These are phyloP conservation scores for Cetonia aurata DNA, from an alignment of 2,888 invertebrate genomes.

Conservation along the genomic window DNA sequence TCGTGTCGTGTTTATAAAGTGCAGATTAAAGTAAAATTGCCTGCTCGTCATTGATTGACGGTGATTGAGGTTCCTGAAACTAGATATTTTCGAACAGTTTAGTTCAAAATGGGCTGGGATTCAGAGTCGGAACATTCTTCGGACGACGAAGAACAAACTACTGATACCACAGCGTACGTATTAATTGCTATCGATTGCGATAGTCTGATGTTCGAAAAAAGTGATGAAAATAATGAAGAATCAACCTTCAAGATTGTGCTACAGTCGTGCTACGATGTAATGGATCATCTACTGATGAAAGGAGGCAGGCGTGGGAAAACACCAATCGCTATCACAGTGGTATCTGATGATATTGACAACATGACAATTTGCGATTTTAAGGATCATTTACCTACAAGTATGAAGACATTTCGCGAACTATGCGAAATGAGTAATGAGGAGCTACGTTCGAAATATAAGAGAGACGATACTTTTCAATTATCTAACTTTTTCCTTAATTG, in stretches of 20 bases:
- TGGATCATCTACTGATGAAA: slow-evolving; percentile 56
- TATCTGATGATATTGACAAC: slow-evolving; percentile 54
- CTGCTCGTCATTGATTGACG: too few species aligned
- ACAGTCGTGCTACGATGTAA: slow-evolving; percentile 55
- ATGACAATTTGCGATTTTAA: slow-evolving; percentile 52
- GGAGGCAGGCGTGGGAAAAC: slow-evolving; percentile 53
- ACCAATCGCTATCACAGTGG: slow-evolving; percentile 56
- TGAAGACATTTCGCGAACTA: slow-evolving; percentile 40
- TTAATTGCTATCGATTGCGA: slow-evolving; percentile 59
- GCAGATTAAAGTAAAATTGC: too few species aligned
- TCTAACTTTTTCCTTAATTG: slow-evolving; percentile 56
- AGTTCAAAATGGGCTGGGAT: slow-evolving; percentile 38
- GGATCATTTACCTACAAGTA: slow-evolving; percentile 47
- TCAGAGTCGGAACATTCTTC: slow-evolving; percentile 36
- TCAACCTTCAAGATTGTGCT: slow-evolving; percentile 56
- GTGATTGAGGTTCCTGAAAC: too few species aligned
- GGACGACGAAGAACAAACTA: slow-evolving; percentile 47
- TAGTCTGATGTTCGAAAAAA: slow-evolving; percentile 57
- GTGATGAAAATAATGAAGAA: slow-evolving; percentile 46
- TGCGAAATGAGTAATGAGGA: slow-evolving; percentile 51
- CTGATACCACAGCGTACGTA: slow-evolving; percentile 55
- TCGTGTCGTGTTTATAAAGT: too few species aligned
- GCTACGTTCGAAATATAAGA: slow-evolving; percentile 52
- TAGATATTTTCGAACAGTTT: too few species aligned
- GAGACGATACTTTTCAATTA: slow-evolving; percentile 54